Percentiles rank a stretch among this genome's conserved stretches.
phyloP scores from a whole-genome alignment of 2,113 vertebrate species.

The Cariama cristata region DNA sequence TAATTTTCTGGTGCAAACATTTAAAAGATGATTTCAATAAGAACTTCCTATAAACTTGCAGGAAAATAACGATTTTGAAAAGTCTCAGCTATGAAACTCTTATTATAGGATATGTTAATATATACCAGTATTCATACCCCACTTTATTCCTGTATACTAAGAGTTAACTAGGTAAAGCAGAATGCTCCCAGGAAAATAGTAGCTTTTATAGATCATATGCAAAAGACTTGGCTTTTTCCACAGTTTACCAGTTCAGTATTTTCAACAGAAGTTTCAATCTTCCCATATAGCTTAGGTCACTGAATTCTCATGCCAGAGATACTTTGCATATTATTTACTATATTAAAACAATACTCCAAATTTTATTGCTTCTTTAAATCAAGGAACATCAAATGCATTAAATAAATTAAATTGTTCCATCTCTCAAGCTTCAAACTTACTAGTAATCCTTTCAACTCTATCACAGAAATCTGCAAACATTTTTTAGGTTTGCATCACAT shows the following conservation, averaged over 20 bases:
- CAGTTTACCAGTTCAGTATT: not conserved
- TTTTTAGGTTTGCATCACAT: not conserved
- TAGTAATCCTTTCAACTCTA: not conserved
- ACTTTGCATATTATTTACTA: not conserved
- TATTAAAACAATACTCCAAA: not conserved
- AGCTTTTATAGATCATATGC: not conserved
- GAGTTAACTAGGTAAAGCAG: not conserved
- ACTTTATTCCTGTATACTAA: not conserved
- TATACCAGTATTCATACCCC: not conserved
- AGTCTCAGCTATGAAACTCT: not conserved
- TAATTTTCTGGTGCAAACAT: slow-evolving; percentile 40
- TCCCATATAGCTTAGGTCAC: not conserved
- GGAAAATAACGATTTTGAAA: not conserved
- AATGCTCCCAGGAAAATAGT: not conserved
- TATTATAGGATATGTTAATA: not conserved
- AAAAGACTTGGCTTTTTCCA: not conserved
- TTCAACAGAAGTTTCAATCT: not conserved
- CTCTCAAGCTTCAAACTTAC: not conserved
- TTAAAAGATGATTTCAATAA: slow-evolving; percentile 14
- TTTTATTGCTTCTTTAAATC: not conserved
- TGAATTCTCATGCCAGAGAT: not conserved
- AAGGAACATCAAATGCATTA: not conserved
- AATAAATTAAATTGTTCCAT: not conserved
- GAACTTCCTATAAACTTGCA: not conserved
- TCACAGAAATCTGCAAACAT: not conserved